phyloP scores from a whole-genome alignment of 2,888 invertebrate genomes.

The Arge pagana region DNA sequence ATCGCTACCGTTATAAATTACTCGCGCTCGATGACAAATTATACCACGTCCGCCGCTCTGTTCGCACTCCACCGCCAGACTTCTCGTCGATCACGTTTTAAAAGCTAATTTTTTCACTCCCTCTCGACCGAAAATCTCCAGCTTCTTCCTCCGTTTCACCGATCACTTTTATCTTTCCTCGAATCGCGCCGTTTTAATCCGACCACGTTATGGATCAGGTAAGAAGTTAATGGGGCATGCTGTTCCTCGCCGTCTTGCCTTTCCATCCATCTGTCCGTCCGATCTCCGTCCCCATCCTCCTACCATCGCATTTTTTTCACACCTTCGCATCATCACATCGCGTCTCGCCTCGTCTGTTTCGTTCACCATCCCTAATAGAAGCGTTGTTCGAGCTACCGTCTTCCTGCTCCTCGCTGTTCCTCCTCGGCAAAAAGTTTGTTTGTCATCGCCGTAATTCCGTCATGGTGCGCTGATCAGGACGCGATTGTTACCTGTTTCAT shows the following conservation, averaged over 20 bases:
- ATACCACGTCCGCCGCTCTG: too few species aligned
- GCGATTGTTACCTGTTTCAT: too few species aligned
- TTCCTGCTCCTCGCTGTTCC: background rate
- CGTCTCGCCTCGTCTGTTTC: conserved; percentile 9
- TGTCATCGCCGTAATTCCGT: conserved; percentile 20
- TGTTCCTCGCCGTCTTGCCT: conserved; percentile 15
- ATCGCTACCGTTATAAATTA: conserved; percentile 8
- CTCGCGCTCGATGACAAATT: background rate
- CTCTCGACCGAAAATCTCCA: too few species aligned
- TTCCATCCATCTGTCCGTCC: conserved; percentile 11
- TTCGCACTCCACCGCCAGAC: too few species aligned
- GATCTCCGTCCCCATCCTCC: conserved; percentile 32
- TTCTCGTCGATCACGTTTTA: too few species aligned
- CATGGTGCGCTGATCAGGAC: conserved; percentile 21
- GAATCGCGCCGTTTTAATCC: too few species aligned
- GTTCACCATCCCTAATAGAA: too few species aligned
- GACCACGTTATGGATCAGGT: background rate
- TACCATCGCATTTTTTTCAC: conserved; percentile 36
- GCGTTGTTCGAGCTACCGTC: conserved; percentile 27
- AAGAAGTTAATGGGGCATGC: conserved; percentile 23
- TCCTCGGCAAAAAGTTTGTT: conserved; percentile 24
- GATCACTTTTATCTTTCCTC: too few species aligned
- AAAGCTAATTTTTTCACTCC: too few species aligned
- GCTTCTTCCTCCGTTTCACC: too few species aligned
- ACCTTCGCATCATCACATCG: conserved; percentile 21